Evolutionary conservation across 2,888 invertebrate genomes (phyloP).

Genomic region (Leptothorax acervorum): DNA sequence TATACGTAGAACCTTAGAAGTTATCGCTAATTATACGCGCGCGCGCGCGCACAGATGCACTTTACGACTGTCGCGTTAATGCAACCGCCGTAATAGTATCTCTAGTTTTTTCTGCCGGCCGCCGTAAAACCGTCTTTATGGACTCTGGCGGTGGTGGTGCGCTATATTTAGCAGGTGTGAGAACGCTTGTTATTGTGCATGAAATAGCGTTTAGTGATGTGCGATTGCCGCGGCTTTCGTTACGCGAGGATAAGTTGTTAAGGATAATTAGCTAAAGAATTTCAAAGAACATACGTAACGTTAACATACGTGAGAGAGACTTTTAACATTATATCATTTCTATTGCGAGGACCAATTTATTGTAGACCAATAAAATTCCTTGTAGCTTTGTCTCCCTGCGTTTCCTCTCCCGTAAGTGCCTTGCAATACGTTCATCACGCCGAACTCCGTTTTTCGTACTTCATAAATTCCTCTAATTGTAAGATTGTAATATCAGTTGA

Average conservation of each 20-base stretch:
- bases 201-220: constrained; percentile 15
- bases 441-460: background rate
- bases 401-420: background rate
- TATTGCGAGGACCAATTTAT: background rate
- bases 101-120: constrained; percentile 27
- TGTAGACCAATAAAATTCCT: constrained; percentile 1
- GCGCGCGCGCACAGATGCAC: background rate
- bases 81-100: constrained; percentile 19
- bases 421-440: background rate
- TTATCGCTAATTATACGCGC: constrained; percentile 15
- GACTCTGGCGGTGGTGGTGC: background rate
- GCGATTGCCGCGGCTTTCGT: constrained; percentile 1
- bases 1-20: background rate
- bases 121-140: constrained; percentile 33
- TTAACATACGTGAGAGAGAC: background rate
- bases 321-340: background rate
- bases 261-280: background rate
- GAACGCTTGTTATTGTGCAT: constrained; percentile 2
- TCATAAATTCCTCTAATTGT: background rate
- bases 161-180: constrained; percentile 21
- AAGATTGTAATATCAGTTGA: background rate
- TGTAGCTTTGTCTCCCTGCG: too few relatives aligned
- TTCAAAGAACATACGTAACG: background rate
- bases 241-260: background rate
- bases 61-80: constrained; percentile 29